phyloP scores from a whole-genome alignment of 2,797 vertebrate genomes.

The Agapornis canus region DNA sequence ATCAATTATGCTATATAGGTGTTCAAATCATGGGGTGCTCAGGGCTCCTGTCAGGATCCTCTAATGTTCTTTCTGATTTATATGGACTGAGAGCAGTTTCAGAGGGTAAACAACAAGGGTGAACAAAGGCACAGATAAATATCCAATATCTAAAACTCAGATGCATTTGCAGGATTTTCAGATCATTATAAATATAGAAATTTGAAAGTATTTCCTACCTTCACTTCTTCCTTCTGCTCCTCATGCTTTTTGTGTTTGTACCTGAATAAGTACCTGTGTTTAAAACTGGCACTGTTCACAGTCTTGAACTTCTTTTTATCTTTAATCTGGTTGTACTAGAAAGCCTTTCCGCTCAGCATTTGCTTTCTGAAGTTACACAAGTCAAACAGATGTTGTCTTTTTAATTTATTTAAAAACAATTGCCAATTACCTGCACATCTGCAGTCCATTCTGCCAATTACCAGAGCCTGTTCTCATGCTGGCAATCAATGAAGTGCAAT shows the following conservation, averaged over 20 bases:
- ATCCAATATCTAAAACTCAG: neutral
- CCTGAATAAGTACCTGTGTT: neutral
- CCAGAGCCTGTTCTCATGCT: neutral
- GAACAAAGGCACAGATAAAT: neutral
- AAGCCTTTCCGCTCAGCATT: neutral
- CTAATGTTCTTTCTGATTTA: neutral
- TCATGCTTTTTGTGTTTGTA: neutral
- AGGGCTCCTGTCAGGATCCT: neutral
- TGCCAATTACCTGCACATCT: neutral
- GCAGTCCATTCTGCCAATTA: neutral
- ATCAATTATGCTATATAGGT: neutral
- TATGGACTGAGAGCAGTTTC: neutral
- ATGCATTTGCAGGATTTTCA: neutral
- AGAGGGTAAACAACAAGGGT: neutral
- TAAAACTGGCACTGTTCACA: neutral
- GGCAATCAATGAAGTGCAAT: neutral
- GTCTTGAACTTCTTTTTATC: neutral
- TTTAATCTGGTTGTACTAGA: neutral
- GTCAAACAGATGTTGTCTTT: neutral
- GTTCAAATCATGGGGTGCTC: neutral
- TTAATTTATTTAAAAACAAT: neutral
- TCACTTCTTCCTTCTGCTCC: neutral
- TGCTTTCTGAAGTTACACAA: neutral
- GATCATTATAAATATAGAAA: neutral
- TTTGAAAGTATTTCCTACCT: neutral